Evolutionary conservation across 2,113 vertebrate species (phyloP).

Genomic region (Heterotilapia buettikoferi): DNA sequence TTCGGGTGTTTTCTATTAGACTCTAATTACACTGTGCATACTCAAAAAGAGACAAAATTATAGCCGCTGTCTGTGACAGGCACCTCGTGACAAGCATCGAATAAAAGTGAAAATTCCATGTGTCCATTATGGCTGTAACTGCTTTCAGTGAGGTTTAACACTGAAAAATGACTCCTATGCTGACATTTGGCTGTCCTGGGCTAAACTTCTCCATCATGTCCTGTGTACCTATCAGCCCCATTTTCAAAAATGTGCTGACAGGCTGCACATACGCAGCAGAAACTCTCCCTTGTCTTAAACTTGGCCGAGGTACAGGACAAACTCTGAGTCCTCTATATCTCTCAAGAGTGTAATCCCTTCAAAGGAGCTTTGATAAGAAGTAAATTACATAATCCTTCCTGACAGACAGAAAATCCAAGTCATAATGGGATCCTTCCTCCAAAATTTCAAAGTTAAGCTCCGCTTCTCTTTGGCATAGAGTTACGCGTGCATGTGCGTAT

Average conservation of each 20-base stretch:
- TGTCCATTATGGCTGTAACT: not conserved
- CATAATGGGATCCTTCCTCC: conserved; percentile 13
- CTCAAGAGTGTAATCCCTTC: conserved; percentile 39
- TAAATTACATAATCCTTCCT: conserved; percentile 50
- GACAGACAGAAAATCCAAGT: conserved; percentile 28
- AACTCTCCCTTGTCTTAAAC: conserved; percentile 31
- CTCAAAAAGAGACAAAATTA: not conserved
- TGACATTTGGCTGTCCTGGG: not conserved
- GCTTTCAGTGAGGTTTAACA: not conserved
- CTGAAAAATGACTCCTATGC: not conserved
- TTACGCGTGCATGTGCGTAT: not conserved
- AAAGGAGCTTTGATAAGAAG: conserved; percentile 52
- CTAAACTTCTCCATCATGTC: conserved; percentile 10
- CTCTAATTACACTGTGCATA: not conserved
- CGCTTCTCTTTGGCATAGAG: not conserved
- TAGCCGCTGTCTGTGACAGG: not conserved
- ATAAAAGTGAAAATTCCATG: not conserved
- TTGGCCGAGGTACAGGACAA: conserved; percentile 31
- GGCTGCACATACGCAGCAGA: not conserved
- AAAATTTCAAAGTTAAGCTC: conserved; percentile 1
- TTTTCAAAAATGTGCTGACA: conserved; percentile 46
- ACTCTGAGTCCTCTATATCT: conserved; percentile 29
- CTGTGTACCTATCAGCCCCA: not conserved
- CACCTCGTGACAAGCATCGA: not conserved
- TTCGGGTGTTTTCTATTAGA: not conserved